Conservation (phyloP, 2,797 vertebrate species). For the Macroramphosus scolopax region DNA sequence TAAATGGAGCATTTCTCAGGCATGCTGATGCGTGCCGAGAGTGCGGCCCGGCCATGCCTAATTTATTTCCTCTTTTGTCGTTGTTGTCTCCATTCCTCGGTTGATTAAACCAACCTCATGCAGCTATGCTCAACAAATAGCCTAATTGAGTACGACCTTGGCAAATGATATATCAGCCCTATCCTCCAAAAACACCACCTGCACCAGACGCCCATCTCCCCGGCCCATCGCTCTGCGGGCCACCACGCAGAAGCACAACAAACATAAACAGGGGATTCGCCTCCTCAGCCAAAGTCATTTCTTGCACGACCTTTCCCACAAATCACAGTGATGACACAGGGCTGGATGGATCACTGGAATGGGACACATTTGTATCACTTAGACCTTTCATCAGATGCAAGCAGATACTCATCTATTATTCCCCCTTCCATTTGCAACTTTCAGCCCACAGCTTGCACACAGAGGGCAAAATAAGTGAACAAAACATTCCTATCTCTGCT, state of each 20-base stretch:
- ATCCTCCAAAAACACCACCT: slow-evolving; percentile 77
- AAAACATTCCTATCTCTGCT: slow-evolving; percentile 66
- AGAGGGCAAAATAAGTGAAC: slow-evolving; percentile 72
- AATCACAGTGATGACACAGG: slow-evolving; percentile 73
- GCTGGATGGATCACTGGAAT: slow-evolving; percentile 75
- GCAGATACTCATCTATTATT: slow-evolving; percentile 79
- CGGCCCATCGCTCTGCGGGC: slow-evolving; percentile 66
- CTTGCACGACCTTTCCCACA: slow-evolving; percentile 79
- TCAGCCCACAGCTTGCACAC: slow-evolving; percentile 57
- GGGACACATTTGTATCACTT: slow-evolving; percentile 80
- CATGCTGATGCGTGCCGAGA: slow-evolving; percentile 70
- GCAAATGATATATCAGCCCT: slow-evolving; percentile 81
- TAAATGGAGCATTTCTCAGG: slow-evolving; percentile 78
- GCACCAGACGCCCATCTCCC: slow-evolving; percentile 72
- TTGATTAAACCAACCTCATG: slow-evolving; percentile 81
- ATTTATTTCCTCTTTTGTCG: slow-evolving; percentile 80
- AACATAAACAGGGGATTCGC: slow-evolving; percentile 71
- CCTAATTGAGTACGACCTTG: slow-evolving; percentile 82
- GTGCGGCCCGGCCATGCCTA: slow-evolving; percentile 74
- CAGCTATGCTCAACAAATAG: slow-evolving; percentile 81
- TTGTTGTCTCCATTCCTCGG: slow-evolving; percentile 78
- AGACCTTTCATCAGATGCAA: slow-evolving; percentile 78
- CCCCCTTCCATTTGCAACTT: slow-evolving; percentile 75
- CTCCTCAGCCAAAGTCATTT: slow-evolving; percentile 78
- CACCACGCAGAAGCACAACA: slow-evolving; percentile 65